Percentiles rank a stretch among this genome's conserved stretches.
phyloP scores from a whole-genome alignment of 2,888 invertebrate species.

The Tiphia femorata region DNA sequence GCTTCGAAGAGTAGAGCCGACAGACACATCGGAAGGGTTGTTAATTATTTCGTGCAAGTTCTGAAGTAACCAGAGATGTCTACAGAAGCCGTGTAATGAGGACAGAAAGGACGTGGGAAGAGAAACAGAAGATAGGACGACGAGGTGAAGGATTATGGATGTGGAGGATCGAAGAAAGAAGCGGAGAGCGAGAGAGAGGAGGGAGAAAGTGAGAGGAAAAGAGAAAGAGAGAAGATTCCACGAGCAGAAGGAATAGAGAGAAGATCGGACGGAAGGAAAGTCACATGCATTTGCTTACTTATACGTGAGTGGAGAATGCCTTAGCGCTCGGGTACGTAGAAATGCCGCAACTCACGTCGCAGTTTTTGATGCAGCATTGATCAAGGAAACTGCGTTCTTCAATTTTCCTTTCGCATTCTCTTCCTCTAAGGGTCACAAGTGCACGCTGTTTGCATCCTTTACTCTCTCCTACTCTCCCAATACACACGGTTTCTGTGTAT shows the following conservation, averaged over 20 bases:
- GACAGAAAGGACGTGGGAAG: background rate
- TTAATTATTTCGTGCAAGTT: constrained; percentile 65
- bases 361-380: constrained; percentile 37
- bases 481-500: too few species aligned
- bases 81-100: constrained; percentile 14
- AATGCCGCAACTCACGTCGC: constrained; percentile 29
- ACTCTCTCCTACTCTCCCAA: too few species aligned
- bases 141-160: background rate
- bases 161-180: background rate
- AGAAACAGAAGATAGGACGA: background rate
- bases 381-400: constrained; percentile 45
- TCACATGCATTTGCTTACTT: background rate
- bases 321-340: constrained; percentile 19
- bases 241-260: background rate
- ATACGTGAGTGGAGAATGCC: background rate
- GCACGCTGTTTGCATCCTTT: too few species aligned
- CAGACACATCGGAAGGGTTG: constrained; percentile 47
- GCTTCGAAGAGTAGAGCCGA: constrained; percentile 6
- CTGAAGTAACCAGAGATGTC: constrained; percentile 46
- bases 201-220: constrained; percentile 8
- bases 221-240: background rate
- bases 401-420: too few species aligned
- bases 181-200: constrained; percentile 1
- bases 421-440: too few species aligned
- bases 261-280: background rate